A percentile compares a stretch with the other conserved stretches of the same genome.
phyloP scores from a whole-genome alignment of 2,888 invertebrate genomes.

The Syrphus vitripennis region DNA sequence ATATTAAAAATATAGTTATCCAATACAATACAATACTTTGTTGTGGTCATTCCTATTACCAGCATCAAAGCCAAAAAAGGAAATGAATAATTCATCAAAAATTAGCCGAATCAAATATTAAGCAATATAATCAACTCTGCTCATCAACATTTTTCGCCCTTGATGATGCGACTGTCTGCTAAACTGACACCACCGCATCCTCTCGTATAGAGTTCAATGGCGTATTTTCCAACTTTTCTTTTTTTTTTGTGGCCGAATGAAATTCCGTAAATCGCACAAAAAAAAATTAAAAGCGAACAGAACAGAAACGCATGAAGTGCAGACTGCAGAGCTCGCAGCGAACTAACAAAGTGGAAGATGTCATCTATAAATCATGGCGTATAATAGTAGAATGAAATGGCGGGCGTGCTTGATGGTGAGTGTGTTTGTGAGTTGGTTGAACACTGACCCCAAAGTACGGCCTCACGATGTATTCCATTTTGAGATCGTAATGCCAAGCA shows the following conservation, averaged over 20 bases:
- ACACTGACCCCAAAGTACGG: not conserved
- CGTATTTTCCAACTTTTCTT: slow-evolving; percentile 1
- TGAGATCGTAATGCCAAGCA: not conserved
- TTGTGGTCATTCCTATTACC: not conserved
- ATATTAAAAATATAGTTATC: not conserved
- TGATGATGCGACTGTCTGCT: slow-evolving; percentile 6
- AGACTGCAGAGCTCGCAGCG: not conserved
- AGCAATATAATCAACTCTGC: slow-evolving; percentile 59
- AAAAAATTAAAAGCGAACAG: slow-evolving; percentile 20
- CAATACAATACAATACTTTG: not conserved
- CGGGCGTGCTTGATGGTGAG: not conserved
- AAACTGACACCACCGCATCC: slow-evolving; percentile 1
- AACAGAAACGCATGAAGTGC: not conserved
- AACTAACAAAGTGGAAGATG: slow-evolving; percentile 51
- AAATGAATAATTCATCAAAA: slow-evolving; percentile 64
- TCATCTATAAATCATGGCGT: slow-evolving; percentile 63
- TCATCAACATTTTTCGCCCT: slow-evolving; percentile 26
- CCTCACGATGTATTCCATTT: not conserved
- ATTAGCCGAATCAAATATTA: slow-evolving; percentile 54
- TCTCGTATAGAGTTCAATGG: not conserved
- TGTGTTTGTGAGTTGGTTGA: not conserved
- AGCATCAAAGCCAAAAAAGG: not conserved
- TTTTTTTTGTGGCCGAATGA: slow-evolving; percentile 32
- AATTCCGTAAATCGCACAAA: slow-evolving; percentile 36
- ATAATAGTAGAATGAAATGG: not conserved